Evolutionary conservation across 2,888 invertebrate genomes (phyloP).

Genomic region (Melinaea menophilus): DNA sequence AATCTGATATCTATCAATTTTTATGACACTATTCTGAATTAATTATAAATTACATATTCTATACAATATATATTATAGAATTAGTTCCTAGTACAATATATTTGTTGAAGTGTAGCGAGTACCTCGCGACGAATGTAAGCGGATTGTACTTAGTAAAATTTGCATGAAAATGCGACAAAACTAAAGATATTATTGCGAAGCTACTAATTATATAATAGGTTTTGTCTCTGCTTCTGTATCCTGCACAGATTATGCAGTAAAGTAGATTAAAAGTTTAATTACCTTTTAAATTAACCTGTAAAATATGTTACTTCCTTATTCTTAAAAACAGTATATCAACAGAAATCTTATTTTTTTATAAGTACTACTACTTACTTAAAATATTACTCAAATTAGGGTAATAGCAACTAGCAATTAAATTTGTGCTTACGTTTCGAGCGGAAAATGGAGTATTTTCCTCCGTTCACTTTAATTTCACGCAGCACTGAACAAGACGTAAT

Average conservation of each 20-base stretch:
- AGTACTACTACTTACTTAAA: background rate
- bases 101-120: background rate
- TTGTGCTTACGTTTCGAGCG: slow-evolving; percentile 12
- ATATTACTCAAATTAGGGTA: slow-evolving; percentile 2
- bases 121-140: background rate
- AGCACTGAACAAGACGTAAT: slow-evolving; percentile 9
- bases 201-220: background rate
- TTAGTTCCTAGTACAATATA: background rate
- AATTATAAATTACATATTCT: no score
- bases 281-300: no score
- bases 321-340: no score
- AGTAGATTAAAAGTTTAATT: no score
- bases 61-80: background rate
- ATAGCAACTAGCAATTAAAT: slow-evolving; percentile 7
- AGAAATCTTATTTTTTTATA: background rate
- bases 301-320: no score
- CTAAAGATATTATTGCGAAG: background rate
- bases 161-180: slow-evolving; percentile 1
- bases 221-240: no score
- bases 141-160: background rate
- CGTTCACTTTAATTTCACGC: slow-evolving; percentile 27
- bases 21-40: no score
- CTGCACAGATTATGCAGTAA: no score
- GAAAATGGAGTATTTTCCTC: slow-evolving; percentile 24
- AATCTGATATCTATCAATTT: no score